Conservation (phyloP, 35 echinoderm and acorn worm genomes). For the Apostichopus californicus region DNA sequence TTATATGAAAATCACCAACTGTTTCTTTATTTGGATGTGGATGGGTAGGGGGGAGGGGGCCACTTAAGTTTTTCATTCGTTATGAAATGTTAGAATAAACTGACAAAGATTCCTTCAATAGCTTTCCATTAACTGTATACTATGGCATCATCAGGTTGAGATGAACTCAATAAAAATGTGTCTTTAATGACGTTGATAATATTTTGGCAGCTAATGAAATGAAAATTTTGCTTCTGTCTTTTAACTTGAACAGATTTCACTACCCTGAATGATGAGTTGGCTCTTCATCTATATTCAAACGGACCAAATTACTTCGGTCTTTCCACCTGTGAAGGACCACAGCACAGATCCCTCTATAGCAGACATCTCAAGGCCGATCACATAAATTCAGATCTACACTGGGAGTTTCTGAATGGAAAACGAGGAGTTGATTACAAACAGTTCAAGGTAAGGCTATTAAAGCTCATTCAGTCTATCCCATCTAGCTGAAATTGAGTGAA, state of each 20-base stretch:
- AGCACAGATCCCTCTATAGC: constrained; percentile 66
- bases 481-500: not conserved
- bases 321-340: constrained; percentile 82
- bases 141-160: too few species aligned
- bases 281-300: constrained; percentile 87
- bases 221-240: not conserved
- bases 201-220: too few species aligned
- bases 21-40: too few species aligned
- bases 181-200: not conserved
- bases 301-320: constrained; percentile 80
- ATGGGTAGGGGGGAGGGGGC: too few species aligned
- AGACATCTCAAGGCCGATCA: constrained; percentile 73
- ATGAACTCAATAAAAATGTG: too few species aligned
- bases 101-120: too few species aligned
- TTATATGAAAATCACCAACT: too few species aligned
- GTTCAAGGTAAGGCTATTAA: constrained; percentile 65
- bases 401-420: constrained; percentile 76
- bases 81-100: too few species aligned
- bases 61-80: too few species aligned
- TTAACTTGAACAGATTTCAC: constrained; percentile 58
- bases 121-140: too few species aligned
- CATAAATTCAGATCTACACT: constrained; percentile 67
- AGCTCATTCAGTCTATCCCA: not conserved
- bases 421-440: constrained; percentile 78
- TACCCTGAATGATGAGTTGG: constrained; percentile 66